Evolutionary conservation across 2,113 vertebrate genomes (phyloP).

Genomic region (Trichechus manatus): DNA sequence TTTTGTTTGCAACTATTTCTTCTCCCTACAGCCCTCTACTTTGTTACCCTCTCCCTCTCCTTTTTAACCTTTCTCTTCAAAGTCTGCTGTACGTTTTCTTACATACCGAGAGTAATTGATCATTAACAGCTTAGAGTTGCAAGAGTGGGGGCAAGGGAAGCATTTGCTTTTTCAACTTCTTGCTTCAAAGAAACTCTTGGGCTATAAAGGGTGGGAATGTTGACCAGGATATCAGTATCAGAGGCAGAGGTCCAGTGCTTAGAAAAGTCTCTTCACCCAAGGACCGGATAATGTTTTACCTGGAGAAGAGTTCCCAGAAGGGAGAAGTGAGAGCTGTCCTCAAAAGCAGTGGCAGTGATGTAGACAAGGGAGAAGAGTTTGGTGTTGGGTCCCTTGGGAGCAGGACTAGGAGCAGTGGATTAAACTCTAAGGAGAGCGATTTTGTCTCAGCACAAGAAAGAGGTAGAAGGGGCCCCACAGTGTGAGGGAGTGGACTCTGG

Average conservation of each 20-base stretch:
- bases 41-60: background rate
- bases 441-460: background rate
- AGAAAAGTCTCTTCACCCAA: slow-evolving; percentile 34
- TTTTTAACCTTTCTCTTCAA: slow-evolving; percentile 58
- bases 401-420: background rate
- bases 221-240: slow-evolving; percentile 61
- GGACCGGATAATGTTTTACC: background rate
- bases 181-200: slow-evolving; percentile 75
- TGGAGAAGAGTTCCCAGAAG: background rate
- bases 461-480: too few relatives aligned
- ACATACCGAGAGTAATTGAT: slow-evolving; percentile 58
- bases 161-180: slow-evolving; percentile 67
- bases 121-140: slow-evolving; percentile 68
- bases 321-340: background rate
- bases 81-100: slow-evolving; percentile 6
- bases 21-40: background rate
- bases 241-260: slow-evolving; percentile 31
- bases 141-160: slow-evolving; percentile 2
- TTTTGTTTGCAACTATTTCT: background rate
- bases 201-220: slow-evolving; percentile 46
- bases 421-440: background rate
- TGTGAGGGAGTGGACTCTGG: background rate
- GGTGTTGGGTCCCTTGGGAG: background rate
- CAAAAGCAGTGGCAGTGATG: background rate
- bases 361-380: fast-evolving